These are phyloP conservation scores for Megalonaias nervosa DNA, from an alignment of 1,140 invertebrate species.

Conservation along the genomic window DNA sequence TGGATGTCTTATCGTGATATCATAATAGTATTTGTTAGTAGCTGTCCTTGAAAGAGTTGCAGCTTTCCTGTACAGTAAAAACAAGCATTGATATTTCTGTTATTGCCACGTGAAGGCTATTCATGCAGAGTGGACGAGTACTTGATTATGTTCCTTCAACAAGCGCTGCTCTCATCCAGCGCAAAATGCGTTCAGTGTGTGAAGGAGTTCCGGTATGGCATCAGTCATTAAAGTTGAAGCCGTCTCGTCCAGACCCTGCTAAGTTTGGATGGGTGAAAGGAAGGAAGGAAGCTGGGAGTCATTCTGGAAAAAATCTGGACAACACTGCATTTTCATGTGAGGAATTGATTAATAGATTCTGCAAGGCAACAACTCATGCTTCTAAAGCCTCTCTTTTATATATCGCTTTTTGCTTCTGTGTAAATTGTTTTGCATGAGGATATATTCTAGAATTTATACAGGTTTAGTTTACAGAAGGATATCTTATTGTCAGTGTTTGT, in stretches of 20 bases:
- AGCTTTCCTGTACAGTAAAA: constrained; percentile 11
- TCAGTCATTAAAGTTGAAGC: background rate
- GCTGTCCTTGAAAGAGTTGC: background rate
- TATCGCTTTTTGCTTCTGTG: too few relatives aligned
- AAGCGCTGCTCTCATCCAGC: background rate
- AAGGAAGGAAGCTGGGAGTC: constrained; percentile 5
- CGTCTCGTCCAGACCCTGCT: too few relatives aligned
- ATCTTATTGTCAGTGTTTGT: too few relatives aligned
- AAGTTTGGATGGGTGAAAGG: background rate
- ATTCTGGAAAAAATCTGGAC: constrained; percentile 7
- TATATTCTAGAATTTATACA: too few relatives aligned
- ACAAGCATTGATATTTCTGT: background rate
- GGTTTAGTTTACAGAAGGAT: too few relatives aligned
- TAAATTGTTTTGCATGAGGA: too few relatives aligned
- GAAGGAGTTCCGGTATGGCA: background rate
- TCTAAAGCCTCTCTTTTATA: too few relatives aligned
- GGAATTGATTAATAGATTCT: background rate
- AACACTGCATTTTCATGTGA: constrained; percentile 1
- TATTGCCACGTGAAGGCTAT: background rate
- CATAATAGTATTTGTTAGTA: constrained; percentile 6
- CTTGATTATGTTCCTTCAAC: constrained; percentile 2
- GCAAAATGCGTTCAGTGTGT: background rate
- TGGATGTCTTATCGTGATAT: constrained; percentile 1
- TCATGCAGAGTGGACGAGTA: background rate
- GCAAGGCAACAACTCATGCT: background rate